Evolutionary conservation across 2,797 vertebrate species (phyloP).

Genomic region (Ctenopoma multispine): DNA sequence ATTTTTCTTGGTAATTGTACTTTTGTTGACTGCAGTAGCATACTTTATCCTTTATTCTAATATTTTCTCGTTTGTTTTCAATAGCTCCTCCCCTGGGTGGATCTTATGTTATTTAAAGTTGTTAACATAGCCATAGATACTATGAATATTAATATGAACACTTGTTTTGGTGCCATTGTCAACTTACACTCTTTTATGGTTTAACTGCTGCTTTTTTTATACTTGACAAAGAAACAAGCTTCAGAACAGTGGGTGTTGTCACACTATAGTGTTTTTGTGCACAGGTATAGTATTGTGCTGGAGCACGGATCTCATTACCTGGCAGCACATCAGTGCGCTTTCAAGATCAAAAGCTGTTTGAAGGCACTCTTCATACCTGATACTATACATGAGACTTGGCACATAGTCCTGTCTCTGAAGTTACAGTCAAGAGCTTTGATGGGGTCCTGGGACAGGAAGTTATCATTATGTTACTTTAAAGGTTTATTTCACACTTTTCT

Average conservation of each 20-base stretch:
- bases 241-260: constrained; percentile 17
- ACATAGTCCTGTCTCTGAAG: constrained; percentile 41
- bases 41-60: no score
- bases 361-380: constrained; percentile 61
- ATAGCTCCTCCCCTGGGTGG: neutral
- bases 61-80: constrained; percentile 9
- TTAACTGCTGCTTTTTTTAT: constrained; percentile 12
- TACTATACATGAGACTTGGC: constrained; percentile 44
- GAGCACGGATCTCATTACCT: constrained; percentile 56
- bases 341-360: constrained; percentile 73
- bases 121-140: neutral
- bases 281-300: constrained; percentile 49
- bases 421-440: constrained; percentile 38
- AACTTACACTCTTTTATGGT: constrained; percentile 9
- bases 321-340: constrained; percentile 34
- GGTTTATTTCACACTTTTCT: neutral
- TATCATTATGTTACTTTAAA: constrained; percentile 27
- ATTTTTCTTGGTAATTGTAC: constrained; percentile 23
- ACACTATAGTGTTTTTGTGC: constrained; percentile 30
- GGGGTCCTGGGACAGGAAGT: constrained; percentile 33
- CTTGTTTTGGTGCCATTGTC: neutral
- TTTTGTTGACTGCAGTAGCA: constrained; percentile 24
- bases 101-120: constrained; percentile 7
- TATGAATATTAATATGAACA: constrained; percentile 2
- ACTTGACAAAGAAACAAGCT: constrained; percentile 13